Percentiles rank a stretch among this genome's conserved stretches.
Evolutionary conservation across 2,113 vertebrate species (phyloP).

Genomic region (Pterocles burchelli): DNA sequence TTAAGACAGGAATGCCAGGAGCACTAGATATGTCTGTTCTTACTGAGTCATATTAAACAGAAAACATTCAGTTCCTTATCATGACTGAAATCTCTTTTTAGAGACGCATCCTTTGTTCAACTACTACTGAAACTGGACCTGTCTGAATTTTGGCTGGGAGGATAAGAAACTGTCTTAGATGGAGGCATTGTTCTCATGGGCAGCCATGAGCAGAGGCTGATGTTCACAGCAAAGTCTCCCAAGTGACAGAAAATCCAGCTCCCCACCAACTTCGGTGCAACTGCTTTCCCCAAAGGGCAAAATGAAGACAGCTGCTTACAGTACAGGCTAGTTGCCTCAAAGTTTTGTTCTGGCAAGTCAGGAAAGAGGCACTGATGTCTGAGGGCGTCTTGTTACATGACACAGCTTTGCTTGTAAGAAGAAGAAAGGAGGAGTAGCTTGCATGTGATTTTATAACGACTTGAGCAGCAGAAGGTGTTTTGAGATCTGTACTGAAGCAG

Average conservation of each 20-base stretch:
- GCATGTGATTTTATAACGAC: background rate
- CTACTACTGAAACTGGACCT: background rate
- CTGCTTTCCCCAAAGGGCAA: background rate
- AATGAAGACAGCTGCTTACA: background rate
- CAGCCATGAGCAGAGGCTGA: background rate
- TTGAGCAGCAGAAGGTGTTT: background rate
- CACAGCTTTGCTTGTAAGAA: background rate
- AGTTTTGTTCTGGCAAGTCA: constrained; percentile 19
- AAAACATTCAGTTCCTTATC: background rate
- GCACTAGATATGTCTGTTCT: background rate
- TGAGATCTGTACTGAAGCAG: background rate
- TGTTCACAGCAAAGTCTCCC: background rate
- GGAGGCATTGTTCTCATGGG: background rate
- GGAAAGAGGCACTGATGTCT: background rate
- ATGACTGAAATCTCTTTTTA: background rate
- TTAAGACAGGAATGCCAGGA: background rate
- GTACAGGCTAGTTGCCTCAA: background rate
- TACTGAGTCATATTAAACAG: background rate
- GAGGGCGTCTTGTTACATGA: background rate
- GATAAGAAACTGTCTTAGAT: background rate
- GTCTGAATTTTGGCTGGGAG: background rate
- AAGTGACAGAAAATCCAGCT: background rate
- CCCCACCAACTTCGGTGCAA: background rate
- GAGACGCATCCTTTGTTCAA: background rate
- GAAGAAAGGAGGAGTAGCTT: background rate